Percentiles rank a stretch among this genome's conserved stretches.
Conservation (phyloP, 2,113 vertebrate species). For the Esox niger region DNA sequence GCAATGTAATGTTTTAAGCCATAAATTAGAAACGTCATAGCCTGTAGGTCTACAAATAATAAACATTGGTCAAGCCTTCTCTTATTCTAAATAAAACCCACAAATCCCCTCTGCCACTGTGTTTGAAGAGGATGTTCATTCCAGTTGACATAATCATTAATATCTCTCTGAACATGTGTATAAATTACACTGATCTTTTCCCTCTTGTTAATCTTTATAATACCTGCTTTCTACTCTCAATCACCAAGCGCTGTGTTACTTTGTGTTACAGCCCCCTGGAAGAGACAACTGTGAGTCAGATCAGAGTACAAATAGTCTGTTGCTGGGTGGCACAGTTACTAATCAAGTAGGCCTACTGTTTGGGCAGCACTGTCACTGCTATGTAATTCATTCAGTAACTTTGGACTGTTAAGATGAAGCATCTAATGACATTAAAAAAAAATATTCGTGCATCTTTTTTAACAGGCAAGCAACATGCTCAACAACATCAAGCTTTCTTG, state of each 20-base stretch:
- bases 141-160: background rate
- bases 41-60: background rate
- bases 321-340: background rate
- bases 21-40: background rate
- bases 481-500: conserved; percentile 3
- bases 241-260: too few species aligned
- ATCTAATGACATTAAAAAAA: too few species aligned
- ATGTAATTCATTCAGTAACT: background rate
- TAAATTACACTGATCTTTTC: background rate
- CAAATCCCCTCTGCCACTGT: conserved; percentile 16
- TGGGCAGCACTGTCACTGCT: background rate
- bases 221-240: background rate
- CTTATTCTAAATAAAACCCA: conserved; percentile 3
- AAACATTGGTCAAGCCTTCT: background rate
- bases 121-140: background rate
- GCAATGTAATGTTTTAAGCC: conserved; percentile 1
- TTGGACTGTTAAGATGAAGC: too few species aligned
- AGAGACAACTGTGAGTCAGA: background rate
- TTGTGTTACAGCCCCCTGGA: background rate
- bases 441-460: too few species aligned
- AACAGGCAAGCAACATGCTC: background rate
- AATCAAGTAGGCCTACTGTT: too few species aligned
- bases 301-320: background rate
- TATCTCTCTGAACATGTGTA: background rate
- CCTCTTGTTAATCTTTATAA: background rate